Evolutionary conservation across 2,888 invertebrate genomes (phyloP).

Genomic region (Mythimna impura): DNA sequence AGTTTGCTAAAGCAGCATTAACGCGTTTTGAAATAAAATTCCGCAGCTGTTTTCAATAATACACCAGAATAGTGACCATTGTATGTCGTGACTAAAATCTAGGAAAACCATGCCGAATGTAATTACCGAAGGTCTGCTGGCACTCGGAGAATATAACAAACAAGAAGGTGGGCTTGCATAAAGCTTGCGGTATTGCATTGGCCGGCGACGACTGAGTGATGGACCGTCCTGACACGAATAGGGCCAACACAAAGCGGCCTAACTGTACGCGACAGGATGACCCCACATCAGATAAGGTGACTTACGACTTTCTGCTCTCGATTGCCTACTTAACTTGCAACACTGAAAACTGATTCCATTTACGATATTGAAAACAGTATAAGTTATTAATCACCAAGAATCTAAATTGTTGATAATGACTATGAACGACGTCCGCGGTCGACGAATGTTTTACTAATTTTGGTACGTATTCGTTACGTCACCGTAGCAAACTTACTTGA

Average conservation of each 20-base stretch:
- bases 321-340: conserved; percentile 69
- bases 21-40: conserved; percentile 14
- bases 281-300: conserved; percentile 78
- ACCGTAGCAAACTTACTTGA: conserved; percentile 79
- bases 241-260: conserved; percentile 80
- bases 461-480: conserved; percentile 82
- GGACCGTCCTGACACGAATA: conserved; percentile 83
- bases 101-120: conserved; percentile 50
- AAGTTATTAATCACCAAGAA: conserved; percentile 80
- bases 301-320: conserved; percentile 73
- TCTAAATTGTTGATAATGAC: conserved; percentile 83
- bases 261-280: conserved; percentile 86
- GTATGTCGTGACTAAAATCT: conserved; percentile 42
- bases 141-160: conserved; percentile 57
- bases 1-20: background rate
- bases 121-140: conserved; percentile 56
- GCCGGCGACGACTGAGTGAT: conserved; percentile 75
- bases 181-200: conserved; percentile 78
- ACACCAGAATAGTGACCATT: conserved; percentile 17
- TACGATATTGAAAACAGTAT: conserved; percentile 72
- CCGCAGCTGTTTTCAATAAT: conserved; percentile 31
- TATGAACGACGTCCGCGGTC: conserved; percentile 82
- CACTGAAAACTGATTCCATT: conserved; percentile 65
- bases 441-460: conserved; percentile 86
- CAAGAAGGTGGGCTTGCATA: conserved; percentile 69